Evolutionary conservation across 2,888 invertebrate species (phyloP), one percentile per base, ranked within the genome.

Genomic region (Erebia ligea): DNA sequence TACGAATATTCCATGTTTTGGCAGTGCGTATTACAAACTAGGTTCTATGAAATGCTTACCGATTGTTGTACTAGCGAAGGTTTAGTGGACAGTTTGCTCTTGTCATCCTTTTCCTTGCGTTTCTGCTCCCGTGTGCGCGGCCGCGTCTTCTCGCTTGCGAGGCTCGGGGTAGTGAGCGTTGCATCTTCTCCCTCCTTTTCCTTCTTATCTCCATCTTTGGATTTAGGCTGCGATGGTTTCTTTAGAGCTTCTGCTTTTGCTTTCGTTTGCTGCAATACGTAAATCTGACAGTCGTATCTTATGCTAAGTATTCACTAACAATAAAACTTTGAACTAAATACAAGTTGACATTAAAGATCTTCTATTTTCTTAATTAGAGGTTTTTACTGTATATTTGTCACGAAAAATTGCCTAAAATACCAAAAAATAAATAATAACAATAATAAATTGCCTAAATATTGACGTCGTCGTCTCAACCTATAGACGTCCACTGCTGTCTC

Each of bases 221-320:
- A 52, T 69, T 89, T 89, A 0, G 86, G 84, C 72, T 82, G 90
- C 9, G 94, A 88, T 9, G 94, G 88, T 77, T 94, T 90, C 77
- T 91, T 95, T 0, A 94, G 84, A 4, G 94, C 95, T 82, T 95
- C 95, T 6, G 94, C 88, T 85, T 95, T 95, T 5, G 94, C 94
- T 85, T 94, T 94, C 0, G 92, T 86, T 85, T 94, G 89, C 89
- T 90, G 42, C 6, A 70, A 70, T 34, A 57, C 6, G 42, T 62
- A 21, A 42, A 17, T 17, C 17, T 19, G 17, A 54, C 17, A 17
- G 17, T 52, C n/a, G 8, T 17, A 19, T 54, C 54, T 54, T 54
- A 54, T 10, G 3, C 17, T 2, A 54, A 17, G 17, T 52, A 50
- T n/a, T 15, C 1, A 34, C 34, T 5, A 34, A 34, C 6, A 34